Evolutionary conservation across 2,113 vertebrate species (phyloP).

Genomic region (Jacana jacana): DNA sequence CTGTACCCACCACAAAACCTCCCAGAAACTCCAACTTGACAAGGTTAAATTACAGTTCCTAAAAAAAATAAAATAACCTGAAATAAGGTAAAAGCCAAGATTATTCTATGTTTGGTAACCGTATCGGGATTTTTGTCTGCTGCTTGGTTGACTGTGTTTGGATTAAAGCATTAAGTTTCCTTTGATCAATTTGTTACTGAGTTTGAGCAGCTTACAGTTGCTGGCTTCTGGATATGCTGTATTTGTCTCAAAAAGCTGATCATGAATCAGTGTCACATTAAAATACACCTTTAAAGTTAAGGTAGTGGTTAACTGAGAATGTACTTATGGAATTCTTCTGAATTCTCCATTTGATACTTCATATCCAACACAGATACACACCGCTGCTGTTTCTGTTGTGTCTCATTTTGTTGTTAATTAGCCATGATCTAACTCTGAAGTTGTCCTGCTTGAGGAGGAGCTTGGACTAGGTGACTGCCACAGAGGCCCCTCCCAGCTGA

Average conservation of each 20-base stretch:
- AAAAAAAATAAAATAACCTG: not conserved
- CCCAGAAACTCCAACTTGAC: not conserved
- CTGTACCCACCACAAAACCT: accelerated
- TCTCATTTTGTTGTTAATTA: not conserved
- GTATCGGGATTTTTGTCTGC: not conserved
- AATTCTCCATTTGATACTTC: not conserved
- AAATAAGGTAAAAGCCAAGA: not conserved
- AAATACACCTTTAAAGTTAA: not conserved
- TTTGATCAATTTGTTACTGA: not conserved
- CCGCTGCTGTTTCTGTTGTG: not conserved
- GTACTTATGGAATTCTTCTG: not conserved
- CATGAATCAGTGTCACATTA: not conserved
- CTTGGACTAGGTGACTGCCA: not conserved
- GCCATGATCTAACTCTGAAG: not conserved
- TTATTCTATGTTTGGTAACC: not conserved
- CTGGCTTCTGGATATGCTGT: not conserved
- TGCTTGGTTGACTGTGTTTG: not conserved
- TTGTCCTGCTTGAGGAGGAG: not conserved
- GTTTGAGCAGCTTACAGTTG: not conserved
- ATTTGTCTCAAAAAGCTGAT: not conserved
- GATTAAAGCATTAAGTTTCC: constrained; percentile 8
- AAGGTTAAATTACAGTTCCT: not conserved
- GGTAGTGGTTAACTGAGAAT: not conserved
- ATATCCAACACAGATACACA: not conserved
- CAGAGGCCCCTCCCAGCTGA: not conserved